Base-by-base conservation (phyloP, 2,113 vertebrate genomes). In the Rhinoderma darwinii region DNA sequence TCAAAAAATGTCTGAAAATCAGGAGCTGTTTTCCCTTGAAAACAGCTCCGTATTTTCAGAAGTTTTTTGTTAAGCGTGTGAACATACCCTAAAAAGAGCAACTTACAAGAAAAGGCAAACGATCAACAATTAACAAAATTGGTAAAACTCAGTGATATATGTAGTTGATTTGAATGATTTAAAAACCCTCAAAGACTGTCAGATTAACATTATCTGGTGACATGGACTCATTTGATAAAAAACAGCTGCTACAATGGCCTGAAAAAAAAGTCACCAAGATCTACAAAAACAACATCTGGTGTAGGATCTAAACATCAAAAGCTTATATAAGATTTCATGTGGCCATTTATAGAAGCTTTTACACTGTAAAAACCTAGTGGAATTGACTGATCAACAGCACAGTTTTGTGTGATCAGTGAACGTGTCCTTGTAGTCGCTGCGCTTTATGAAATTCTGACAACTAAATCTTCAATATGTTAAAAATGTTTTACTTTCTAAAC, bases 221-320 rank as follows among this genome's bases (percentile, higher is more conserved):
- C 44, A 20, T 51, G 44, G 44, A 51, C 10, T 50, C 32, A 51
- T n/a, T 27, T 51, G 25, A 77, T 32, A 0, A 18, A 30, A 32
- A 77, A 51, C 75, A 77, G 75, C 75, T 77, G 75, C 30, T 32
- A 1, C 6, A 50, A 0, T 51, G 27, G 15, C 75, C 18, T 15
- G 15, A 77, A 30, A 77, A 30, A 77, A 73, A 76, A 77, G 75
- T 77, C 75, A 51, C 75, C 44, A 47, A 35, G 44, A 77, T 77
- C 27, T 77, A 77, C 12, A 32, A 77, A 77, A 77, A 50, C 25
- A 51, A 51, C 75, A 50, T 77, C 75, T 51, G 44, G 44, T 32
- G 75, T 77, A 51, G 66, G 66, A 37, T 70, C 37, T 37, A 70
- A 37, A 39, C 35, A 70, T 70, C 66, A 70, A 35, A 70, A 37